Base-by-base conservation (phyloP, 2,113 vertebrate species). In the Lophochroa leadbeateri region DNA sequence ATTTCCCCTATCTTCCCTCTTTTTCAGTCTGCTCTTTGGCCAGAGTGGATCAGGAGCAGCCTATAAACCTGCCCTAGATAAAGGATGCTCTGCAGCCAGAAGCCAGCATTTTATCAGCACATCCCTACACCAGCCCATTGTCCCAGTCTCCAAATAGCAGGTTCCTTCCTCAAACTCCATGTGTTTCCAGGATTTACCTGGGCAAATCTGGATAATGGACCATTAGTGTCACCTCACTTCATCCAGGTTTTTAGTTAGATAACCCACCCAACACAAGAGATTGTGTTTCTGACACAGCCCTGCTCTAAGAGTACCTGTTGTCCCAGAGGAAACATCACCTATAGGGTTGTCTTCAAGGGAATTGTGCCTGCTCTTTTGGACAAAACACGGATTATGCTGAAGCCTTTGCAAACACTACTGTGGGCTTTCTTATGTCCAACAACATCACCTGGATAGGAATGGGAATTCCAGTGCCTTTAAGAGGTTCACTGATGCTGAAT, bases 381-480 rank as follows among this genome's bases (percentile, higher is more conserved):
- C 1, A 1, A 67, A 93, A 14, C 0, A 1, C 1, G 8, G 41
- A 35, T 33, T 11, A 10, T 4, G 4, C 27, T 39, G 47, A 60
- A 85, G 61, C n/a, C 35, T 69, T 43, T 91, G 47, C 33, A 81
- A 64, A 74, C 15, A 3, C 7, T 70, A 8, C 28, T 44, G 27
- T 37, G 41, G 33, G 50, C 5, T 79, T 82, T n/a, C 12, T 28
- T 4, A 16, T 7, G 25, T n/a, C 17, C 17, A 57, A 9, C 14
- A 43, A 4, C 7, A 14, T 57, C 41, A 75, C 10, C 13, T 25
- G 21, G 18, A 41, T 14, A 46, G 9, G 35, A 78, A 31, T 33
- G 35, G 35, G 28, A 69, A 85, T 74, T 8, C 6, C 71, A 70
- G 25, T 29, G 31, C 44, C 49, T 61, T 75, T 24, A 75, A 89